These are phyloP conservation scores for Campopleginae sp. DNA, from an alignment of 2,888 invertebrate genomes.

Conservation along the genomic window DNA sequence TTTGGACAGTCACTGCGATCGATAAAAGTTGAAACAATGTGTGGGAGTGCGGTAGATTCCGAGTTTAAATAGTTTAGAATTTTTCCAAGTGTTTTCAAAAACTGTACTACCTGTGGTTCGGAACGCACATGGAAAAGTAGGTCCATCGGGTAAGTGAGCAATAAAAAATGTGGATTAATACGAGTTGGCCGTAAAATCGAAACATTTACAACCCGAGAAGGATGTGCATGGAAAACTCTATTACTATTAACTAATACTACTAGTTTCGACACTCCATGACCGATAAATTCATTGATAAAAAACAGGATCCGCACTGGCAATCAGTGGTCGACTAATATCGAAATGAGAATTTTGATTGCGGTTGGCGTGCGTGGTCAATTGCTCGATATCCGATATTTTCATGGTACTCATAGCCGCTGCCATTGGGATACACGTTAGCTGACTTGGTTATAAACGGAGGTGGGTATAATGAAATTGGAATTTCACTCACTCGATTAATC, in stretches of 20 bases:
- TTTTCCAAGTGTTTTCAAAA: too few relatives aligned
- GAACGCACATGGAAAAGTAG: too few relatives aligned
- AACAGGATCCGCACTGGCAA: constrained; percentile 22
- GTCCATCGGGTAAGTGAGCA: too few relatives aligned
- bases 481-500: constrained; percentile 15
- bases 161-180: too few relatives aligned
- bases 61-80: neutral
- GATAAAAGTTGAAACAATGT: neutral
- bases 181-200: too few relatives aligned
- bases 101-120: too few relatives aligned
- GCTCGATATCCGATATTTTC: constrained; percentile 22
- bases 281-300: constrained; percentile 5
- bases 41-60: neutral
- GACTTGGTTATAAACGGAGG: neutral
- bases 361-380: constrained; percentile 29
- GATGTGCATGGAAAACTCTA: too few relatives aligned
- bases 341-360: constrained; percentile 57
- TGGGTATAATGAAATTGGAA: constrained; percentile 22
- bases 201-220: too few relatives aligned
- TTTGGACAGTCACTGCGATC: neutral
- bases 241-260: too few relatives aligned
- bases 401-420: constrained; percentile 19
- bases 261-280: neutral
- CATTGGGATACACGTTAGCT: constrained; percentile 2
- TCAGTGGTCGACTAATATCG: constrained; percentile 48